Conservation (phyloP, 1,140 invertebrate species). For the Cydia pomonella region DNA sequence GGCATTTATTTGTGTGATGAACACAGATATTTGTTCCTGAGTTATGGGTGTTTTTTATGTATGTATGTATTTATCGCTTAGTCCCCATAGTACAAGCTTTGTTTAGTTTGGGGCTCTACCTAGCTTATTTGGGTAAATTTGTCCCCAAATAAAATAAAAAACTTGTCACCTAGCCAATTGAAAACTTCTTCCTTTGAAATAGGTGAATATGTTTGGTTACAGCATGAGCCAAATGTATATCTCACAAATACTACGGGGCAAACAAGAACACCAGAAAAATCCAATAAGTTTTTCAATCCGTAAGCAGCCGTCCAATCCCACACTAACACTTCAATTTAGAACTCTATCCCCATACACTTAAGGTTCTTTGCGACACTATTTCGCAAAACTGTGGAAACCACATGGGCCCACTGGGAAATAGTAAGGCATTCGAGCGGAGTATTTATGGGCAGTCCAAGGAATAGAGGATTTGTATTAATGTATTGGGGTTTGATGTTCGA, state of each 20-base stretch:
- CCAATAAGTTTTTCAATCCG: constrained; percentile 12
- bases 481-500: background rate
- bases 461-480: background rate
- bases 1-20: too few relatives aligned
- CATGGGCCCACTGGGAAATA: constrained; percentile 2
- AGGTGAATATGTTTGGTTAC: background rate
- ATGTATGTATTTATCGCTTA: too few relatives aligned
- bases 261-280: background rate
- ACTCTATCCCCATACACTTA: background rate
- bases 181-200: too few relatives aligned
- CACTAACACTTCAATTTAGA: background rate
- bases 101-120: too few relatives aligned
- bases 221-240: background rate
- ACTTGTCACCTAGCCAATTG: too few relatives aligned
- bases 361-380: background rate
- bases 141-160: too few relatives aligned
- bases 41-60: too few relatives aligned
- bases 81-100: too few relatives aligned
- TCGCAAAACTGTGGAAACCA: background rate
- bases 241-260: background rate
- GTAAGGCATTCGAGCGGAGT: background rate
- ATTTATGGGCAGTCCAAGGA: background rate
- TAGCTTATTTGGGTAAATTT: too few relatives aligned
- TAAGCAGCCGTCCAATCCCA: background rate
- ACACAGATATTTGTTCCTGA: too few relatives aligned